Base-by-base conservation (phyloP, 2,888 invertebrate species). In the Acronicta psi region DNA sequence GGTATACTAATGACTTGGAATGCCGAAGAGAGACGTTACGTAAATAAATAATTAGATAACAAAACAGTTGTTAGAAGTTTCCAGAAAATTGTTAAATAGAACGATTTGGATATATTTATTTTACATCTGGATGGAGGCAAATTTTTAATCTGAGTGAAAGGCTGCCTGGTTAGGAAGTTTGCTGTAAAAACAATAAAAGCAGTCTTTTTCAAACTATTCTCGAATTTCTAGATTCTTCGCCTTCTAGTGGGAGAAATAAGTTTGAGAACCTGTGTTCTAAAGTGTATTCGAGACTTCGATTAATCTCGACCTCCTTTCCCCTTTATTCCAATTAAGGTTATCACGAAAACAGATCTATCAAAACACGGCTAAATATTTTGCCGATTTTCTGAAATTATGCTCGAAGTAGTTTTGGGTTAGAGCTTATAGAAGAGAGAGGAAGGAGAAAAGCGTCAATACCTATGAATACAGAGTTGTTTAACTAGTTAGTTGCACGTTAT, bases 1-100 rank as follows among this genome's bases (percentile, higher is more conserved):
- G 44, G 43, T 54, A 76, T 76, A 78, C 76, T 74, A 74, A 77
- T 73, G 70, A 74, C 73, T 69, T 66, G 31, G 34, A 69, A 42
- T 44, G 9, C 40, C 36, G 11, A 58, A 64, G 29, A 41, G 29
- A 38, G 36, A 42, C 38, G 41, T 36, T 51, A 40, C 10, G 11
- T 29, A 29, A 34, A 7, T 34, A n/a, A 1, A 5, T 34, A 29
- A 11, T 10, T 29, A 61, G 49, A 60, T 51, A 51, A 54, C 18
- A 56, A 52, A 45, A 52, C 44, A 40, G 38, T 51, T 17, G 16
- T 56, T 47, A 51, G 31, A 20, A 31, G 36, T 49, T 59, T 47
- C 8, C 17, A 49, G 31, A 60, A 49, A 37, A 34, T 44, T 34
- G 6, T n/a, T n/a, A n/a, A n/a, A 4, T 20, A 46, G 13, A 34